These are phyloP conservation scores for Aldrovandia affinis DNA, from an alignment of 2,797 vertebrate species.

Conservation along the genomic window DNA sequence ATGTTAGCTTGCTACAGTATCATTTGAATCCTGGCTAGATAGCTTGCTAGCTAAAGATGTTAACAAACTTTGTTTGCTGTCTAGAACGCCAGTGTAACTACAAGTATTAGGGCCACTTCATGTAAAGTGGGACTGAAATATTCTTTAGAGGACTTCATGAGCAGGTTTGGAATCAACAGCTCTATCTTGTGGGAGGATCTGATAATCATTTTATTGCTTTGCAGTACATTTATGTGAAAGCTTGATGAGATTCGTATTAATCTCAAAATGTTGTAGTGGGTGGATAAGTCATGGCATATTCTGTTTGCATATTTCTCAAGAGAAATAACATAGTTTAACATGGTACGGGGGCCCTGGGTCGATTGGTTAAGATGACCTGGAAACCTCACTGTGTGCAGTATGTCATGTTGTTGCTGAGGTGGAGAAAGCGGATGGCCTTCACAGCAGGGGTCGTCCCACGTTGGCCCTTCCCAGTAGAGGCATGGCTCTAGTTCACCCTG, in stretches of 20 bases:
- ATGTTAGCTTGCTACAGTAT: too few relatives aligned
- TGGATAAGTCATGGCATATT: background rate
- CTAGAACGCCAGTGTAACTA: too few relatives aligned
- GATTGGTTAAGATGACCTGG: background rate
- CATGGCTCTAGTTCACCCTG: background rate
- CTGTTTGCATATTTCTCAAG: background rate
- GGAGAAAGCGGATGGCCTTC: background rate
- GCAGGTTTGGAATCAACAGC: too few relatives aligned
- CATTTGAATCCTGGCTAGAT: too few relatives aligned
- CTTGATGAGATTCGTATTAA: background rate
- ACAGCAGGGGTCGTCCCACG: background rate
- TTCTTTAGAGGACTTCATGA: too few relatives aligned
- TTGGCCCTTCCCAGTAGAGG: background rate
- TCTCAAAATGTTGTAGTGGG: background rate
- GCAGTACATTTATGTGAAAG: slow-evolving; percentile 52
- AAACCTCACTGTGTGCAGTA: background rate
- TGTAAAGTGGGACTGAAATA: too few relatives aligned
- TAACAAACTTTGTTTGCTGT: too few relatives aligned
- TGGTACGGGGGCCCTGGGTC: background rate
- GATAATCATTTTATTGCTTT: too few relatives aligned
- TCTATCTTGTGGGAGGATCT: too few relatives aligned
- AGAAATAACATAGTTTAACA: background rate
- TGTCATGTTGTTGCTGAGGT: background rate
- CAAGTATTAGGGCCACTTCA: too few relatives aligned
- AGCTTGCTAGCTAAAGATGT: too few relatives aligned